Conservation (phyloP, 2,888 invertebrate species). For the Pyrochroa serraticornis region DNA sequence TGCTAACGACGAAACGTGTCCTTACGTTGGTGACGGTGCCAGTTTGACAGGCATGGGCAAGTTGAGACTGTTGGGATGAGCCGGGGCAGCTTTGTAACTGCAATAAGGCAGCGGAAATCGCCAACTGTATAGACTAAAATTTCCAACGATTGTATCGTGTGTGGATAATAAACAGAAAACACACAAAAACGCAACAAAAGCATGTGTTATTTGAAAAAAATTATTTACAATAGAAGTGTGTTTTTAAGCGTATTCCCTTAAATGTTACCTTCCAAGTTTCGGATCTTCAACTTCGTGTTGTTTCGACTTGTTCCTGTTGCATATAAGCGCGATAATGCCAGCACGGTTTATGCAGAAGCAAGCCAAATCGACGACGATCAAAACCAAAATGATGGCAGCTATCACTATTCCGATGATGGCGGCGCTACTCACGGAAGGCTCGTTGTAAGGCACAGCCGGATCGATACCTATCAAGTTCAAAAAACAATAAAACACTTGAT, state of each 20-base stretch:
- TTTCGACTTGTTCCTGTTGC: conserved; percentile 67
- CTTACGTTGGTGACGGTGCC: conserved; percentile 73
- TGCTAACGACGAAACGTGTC: conserved; percentile 37
- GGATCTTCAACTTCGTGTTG: conserved; percentile 80
- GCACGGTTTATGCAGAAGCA: conserved; percentile 72
- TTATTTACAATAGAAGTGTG: conserved; percentile 2
- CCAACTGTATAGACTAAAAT: conserved; percentile 91
- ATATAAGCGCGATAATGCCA: conserved; percentile 73
- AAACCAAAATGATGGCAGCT: conserved; percentile 77
- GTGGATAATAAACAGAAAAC: conserved; percentile 19
- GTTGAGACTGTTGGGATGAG: conserved; percentile 79
- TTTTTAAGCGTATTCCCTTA: conserved; percentile 1
- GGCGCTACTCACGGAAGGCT: conserved; percentile 59
- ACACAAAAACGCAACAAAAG: conserved; percentile 22
- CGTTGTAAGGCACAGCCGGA: conserved; percentile 36
- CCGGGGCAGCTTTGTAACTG: conserved; percentile 82
- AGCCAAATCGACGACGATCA: conserved; percentile 84
- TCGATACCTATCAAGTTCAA: conserved; percentile 41
- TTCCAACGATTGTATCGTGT: conserved; percentile 43
- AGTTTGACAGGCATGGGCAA: conserved; percentile 80
- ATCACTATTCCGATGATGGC: conserved; percentile 87
- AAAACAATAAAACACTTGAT: not conserved
- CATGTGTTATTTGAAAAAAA: conserved; percentile 20
- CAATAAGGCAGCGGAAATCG: conserved; percentile 96
- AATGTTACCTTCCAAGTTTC: conserved; percentile 80